These are phyloP conservation scores for Plemyria rubiginata DNA, from an alignment of 2,888 invertebrate species.

Conservation along the genomic window DNA sequence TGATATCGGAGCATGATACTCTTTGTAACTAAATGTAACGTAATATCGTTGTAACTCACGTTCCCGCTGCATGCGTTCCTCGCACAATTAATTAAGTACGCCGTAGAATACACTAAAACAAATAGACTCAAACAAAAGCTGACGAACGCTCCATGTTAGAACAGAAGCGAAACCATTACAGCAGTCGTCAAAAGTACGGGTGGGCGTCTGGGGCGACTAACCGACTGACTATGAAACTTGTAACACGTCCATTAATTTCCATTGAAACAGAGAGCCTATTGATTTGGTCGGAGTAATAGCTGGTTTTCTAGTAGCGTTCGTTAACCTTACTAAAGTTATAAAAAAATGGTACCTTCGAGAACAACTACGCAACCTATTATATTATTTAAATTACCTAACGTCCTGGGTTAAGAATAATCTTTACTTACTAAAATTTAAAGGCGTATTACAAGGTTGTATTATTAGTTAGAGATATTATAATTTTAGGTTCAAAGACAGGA, in stretches of 20 bases:
- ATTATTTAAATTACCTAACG: background rate
- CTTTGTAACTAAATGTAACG: slow-evolving; percentile 42
- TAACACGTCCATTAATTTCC: slow-evolving; percentile 43
- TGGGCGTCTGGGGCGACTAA: slow-evolving; percentile 53
- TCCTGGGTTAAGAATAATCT: slow-evolving; percentile 3
- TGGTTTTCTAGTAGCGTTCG: slow-evolving; percentile 57
- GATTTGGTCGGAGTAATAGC: slow-evolving; percentile 54
- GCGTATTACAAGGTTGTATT: background rate
- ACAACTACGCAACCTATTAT: slow-evolving; percentile 9
- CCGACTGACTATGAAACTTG: slow-evolving; percentile 51
- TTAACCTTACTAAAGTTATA: slow-evolving; percentile 57
- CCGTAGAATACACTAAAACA: slow-evolving; percentile 28
- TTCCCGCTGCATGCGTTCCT: slow-evolving; percentile 34
- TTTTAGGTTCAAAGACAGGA: slow-evolving; percentile 8
- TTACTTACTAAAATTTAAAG: background rate
- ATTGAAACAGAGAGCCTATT: slow-evolving; percentile 48
- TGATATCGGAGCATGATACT: slow-evolving; percentile 47
- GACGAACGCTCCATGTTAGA: slow-evolving; percentile 41
- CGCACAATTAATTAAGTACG: slow-evolving; percentile 31
- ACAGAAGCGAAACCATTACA: slow-evolving; percentile 56
- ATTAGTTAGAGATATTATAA: background rate
- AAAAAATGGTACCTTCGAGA: slow-evolving; percentile 23
- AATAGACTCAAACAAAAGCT: slow-evolving; percentile 43
- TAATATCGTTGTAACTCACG: slow-evolving; percentile 38
- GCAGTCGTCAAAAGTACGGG: slow-evolving; percentile 56